These are phyloP conservation scores for Drosophila leonis DNA, from an alignment of 2,888 invertebrate species.

Conservation along the genomic window DNA sequence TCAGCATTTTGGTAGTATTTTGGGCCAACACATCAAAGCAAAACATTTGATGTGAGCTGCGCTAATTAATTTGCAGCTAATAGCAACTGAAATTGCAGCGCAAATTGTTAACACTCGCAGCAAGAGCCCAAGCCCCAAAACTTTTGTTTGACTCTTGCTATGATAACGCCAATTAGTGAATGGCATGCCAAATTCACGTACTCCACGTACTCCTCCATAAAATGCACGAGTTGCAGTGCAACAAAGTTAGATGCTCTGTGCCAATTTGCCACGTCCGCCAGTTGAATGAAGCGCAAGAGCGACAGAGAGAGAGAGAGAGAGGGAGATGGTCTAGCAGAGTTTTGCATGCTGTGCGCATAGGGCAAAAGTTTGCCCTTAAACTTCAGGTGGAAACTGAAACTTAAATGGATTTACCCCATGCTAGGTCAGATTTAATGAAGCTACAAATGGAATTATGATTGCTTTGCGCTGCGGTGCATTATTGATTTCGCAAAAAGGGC, in stretches of 20 bases:
- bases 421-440: constrained; percentile 33
- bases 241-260: constrained; percentile 32
- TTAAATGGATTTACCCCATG: constrained; percentile 44
- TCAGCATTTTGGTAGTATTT: constrained; percentile 19
- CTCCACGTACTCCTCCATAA: constrained; percentile 20
- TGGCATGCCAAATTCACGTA: constrained; percentile 6
- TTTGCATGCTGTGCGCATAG: constrained; percentile 14
- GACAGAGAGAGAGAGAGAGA: not conserved
- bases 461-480: constrained; percentile 18
- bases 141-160: constrained; percentile 4
- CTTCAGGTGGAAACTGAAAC: constrained; percentile 33
- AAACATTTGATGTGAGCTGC: constrained; percentile 24
- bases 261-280: constrained; percentile 34
- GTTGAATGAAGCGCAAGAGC: constrained; percentile 4
- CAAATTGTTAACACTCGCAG: not conserved
- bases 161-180: constrained; percentile 51
- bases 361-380: constrained; percentile 38
- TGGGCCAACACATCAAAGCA: constrained; percentile 49
- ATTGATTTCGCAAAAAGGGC: constrained; percentile 12
- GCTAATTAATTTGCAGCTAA: constrained; percentile 59
- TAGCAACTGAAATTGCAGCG: constrained; percentile 15
- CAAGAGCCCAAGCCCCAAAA: not conserved
- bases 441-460: constrained; percentile 46
- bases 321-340: not conserved
- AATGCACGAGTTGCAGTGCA: constrained; percentile 18